Percentiles rank a stretch among this genome's conserved stretches.
These are phyloP conservation scores for Popillia japonica DNA, from an alignment of 1,140 invertebrate genomes.

Conservation along the genomic window DNA sequence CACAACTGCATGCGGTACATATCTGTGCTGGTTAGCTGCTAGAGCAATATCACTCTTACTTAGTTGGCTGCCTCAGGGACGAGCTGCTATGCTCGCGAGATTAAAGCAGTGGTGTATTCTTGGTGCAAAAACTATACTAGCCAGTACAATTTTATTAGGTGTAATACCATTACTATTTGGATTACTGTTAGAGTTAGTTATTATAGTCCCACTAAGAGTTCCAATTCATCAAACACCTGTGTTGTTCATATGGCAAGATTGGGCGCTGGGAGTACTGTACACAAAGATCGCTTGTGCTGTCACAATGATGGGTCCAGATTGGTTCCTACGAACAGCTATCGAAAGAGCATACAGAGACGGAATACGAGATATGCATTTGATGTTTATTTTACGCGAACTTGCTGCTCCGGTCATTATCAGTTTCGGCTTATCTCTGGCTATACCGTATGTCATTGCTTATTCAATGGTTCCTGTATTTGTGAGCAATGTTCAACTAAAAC, in stretches of 20 bases:
- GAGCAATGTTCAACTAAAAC: conserved; percentile 73
- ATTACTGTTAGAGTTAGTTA: conserved; percentile 87
- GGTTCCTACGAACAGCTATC: conserved; percentile 88
- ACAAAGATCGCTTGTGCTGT: conserved; percentile 98
- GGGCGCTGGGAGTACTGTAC: conserved; percentile 95
- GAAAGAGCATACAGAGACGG: conserved; percentile 93
- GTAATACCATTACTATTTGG: conserved; percentile 94
- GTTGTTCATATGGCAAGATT: conserved; percentile 96
- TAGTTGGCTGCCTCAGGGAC: conserved; percentile 89
- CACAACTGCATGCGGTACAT: conserved; percentile 92
- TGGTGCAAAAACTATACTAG: conserved; percentile 73
- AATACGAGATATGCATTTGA: conserved; percentile 89
- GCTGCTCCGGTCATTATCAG: conserved; percentile 89
- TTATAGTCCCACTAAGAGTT: conserved; percentile 92
- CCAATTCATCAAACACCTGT: conserved; percentile 94
- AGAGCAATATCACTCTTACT: conserved; percentile 80
- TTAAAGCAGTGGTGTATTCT: conserved; percentile 78
- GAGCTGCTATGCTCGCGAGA: conserved; percentile 76
- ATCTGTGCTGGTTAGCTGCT: conserved; percentile 89
- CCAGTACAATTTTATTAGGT: conserved; percentile 83
- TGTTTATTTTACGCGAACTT: conserved; percentile 83
- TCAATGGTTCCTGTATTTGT: conserved; percentile 84
- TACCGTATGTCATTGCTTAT: conserved; percentile 90
- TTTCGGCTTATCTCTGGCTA: conserved; percentile 85
- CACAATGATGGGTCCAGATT: conserved; percentile 98